These are phyloP conservation scores for Phasianus colchicus DNA, from an alignment of 2,113 vertebrate genomes.

Conservation along the genomic window DNA sequence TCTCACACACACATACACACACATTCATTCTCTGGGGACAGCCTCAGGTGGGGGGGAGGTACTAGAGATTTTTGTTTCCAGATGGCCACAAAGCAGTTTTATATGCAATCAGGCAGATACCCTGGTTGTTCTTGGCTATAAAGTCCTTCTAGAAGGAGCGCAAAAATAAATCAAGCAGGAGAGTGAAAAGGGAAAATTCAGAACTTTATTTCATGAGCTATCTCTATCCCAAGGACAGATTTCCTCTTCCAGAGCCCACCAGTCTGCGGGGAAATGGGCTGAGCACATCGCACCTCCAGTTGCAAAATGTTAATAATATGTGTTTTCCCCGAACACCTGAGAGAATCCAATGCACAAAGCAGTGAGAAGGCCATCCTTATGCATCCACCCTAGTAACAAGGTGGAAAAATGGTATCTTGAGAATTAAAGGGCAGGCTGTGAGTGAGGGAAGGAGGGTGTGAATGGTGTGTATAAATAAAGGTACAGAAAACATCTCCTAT, in stretches of 20 bases:
- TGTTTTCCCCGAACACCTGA: background rate
- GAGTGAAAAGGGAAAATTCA: background rate
- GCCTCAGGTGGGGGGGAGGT: background rate
- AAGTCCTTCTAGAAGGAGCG: background rate
- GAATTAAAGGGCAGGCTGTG: background rate
- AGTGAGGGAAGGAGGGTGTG: background rate
- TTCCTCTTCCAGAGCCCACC: background rate
- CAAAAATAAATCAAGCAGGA: background rate
- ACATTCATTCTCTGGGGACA: background rate
- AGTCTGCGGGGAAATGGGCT: background rate
- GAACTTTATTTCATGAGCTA: background rate
- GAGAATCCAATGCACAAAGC: background rate
- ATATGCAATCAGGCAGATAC: background rate
- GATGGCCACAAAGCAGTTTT: background rate
- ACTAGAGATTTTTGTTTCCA: background rate
- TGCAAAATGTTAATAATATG: background rate
- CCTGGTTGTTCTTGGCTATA: background rate
- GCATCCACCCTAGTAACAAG: background rate
- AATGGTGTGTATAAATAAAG: conserved; percentile 62
- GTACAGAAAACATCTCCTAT: conserved; percentile 36
- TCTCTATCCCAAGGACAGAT: background rate
- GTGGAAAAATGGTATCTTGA: accelerated
- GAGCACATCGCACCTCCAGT: background rate
- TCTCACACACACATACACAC: background rate
- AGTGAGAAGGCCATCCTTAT: background rate